Percentiles rank a stretch among this genome's conserved stretches.
Evolutionary conservation across 1,140 invertebrate genomes (phyloP).

Genomic region (Zophobas atratus): DNA sequence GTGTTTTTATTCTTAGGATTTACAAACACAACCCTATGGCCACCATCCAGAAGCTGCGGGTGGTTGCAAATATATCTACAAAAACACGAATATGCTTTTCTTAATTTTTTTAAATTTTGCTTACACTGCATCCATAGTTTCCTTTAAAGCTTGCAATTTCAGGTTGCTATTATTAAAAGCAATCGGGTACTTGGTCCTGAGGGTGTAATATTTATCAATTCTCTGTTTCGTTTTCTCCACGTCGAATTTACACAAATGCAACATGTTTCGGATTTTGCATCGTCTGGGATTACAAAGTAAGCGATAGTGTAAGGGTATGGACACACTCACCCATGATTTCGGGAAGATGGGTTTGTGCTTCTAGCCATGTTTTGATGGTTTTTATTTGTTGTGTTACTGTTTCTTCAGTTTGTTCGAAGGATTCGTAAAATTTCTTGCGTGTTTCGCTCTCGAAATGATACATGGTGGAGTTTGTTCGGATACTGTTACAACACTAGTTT

Average conservation of each 20-base stretch:
- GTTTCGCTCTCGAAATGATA: too few relatives aligned
- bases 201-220: conserved; percentile 39
- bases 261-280: background rate
- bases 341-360: background rate
- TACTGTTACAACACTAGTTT: too few relatives aligned
- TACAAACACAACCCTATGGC: background rate
- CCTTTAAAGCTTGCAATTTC: background rate
- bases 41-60: background rate
- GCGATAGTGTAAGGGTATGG: too few relatives aligned
- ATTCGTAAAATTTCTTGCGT: too few relatives aligned
- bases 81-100: too few relatives aligned
- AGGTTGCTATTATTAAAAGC: background rate
- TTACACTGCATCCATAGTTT: background rate
- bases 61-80: too few relatives aligned
- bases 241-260: background rate
- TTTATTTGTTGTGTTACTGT: background rate
- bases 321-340: background rate
- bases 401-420: background rate
- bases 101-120: background rate
- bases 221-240: conserved; percentile 38
- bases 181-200: conserved; percentile 15
- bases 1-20: background rate
- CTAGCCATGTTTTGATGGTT: background rate
- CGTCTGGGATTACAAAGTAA: background rate
- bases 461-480: too few relatives aligned